These are phyloP conservation scores for Notiomystis cincta DNA, from an alignment of 2,113 vertebrate genomes.

Conservation along the genomic window DNA sequence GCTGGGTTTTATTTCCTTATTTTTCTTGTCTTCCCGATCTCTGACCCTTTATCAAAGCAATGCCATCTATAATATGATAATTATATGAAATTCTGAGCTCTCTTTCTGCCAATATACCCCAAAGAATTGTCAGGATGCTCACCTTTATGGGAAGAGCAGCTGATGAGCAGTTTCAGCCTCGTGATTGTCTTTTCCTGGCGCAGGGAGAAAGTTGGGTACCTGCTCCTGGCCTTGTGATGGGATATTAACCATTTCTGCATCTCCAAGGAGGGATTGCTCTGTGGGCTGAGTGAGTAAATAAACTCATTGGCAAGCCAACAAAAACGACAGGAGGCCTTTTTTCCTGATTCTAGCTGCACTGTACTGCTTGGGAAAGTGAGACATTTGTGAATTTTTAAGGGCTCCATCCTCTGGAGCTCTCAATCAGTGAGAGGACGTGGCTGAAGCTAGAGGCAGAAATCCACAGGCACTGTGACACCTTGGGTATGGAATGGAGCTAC, in stretches of 20 bases:
- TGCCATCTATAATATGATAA: constrained; percentile 4
- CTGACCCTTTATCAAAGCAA: constrained; percentile 48
- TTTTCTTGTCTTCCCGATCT: constrained; percentile 50
- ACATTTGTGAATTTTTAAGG: not conserved
- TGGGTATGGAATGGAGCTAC: not conserved
- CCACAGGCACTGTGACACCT: not conserved
- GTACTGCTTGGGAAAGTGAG: not conserved
- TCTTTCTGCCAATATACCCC: not conserved
- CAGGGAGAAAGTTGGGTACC: not conserved
- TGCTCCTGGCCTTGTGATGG: not conserved
- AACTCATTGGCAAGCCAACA: not conserved
- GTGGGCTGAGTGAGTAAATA: not conserved
- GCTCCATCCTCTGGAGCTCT: not conserved
- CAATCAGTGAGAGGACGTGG: not conserved
- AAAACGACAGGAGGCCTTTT: not conserved
- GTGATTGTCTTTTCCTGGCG: not conserved
- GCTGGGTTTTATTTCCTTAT: constrained; percentile 59
- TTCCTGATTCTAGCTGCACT: not conserved
- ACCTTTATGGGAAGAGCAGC: not conserved
- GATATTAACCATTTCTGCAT: not conserved
- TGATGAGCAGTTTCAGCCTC: not conserved
- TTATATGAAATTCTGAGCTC: constrained; percentile 27
- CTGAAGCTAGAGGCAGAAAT: not conserved
- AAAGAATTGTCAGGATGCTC: not conserved
- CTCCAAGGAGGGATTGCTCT: not conserved